Percentiles rank a stretch among this genome's conserved stretches.
Evolutionary conservation across 2,797 vertebrate species (phyloP).

Genomic region (Syndactyla subalaris): DNA sequence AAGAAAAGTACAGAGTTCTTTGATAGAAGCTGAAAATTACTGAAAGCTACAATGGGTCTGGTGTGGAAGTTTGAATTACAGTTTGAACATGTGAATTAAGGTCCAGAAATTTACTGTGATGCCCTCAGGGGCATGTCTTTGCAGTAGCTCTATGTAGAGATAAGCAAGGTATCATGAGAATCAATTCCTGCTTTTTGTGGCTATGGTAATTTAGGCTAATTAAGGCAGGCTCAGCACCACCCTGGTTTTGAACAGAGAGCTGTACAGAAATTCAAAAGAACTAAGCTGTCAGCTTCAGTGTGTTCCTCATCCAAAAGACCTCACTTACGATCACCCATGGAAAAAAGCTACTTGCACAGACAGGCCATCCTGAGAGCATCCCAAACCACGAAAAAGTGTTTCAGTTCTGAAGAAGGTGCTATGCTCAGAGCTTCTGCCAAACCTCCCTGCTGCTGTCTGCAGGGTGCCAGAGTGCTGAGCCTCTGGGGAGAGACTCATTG

Average conservation of each 20-base stretch:
- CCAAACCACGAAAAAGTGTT: neutral
- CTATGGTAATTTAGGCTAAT: constrained; percentile 40
- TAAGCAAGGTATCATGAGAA: constrained; percentile 38
- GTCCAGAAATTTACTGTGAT: constrained; percentile 6
- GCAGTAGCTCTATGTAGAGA: neutral
- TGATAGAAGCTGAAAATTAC: neutral
- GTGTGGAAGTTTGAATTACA: neutral
- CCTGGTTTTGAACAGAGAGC: constrained; percentile 25
- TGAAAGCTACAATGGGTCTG: neutral
- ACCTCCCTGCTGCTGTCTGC: neutral
- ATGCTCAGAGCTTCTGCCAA: constrained; percentile 1
- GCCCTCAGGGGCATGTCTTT: constrained; percentile 15
- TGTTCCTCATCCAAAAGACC: constrained; percentile 15
- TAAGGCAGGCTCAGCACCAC: constrained; percentile 42
- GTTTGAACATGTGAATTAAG: constrained; percentile 12
- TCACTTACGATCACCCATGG: neutral
- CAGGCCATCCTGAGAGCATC: constrained; percentile 19
- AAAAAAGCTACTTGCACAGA: constrained; percentile 31
- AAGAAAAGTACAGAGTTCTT: neutral
- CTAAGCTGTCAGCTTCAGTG: constrained; percentile 27
- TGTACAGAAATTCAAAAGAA: constrained; percentile 27
- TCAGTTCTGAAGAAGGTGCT: neutral
- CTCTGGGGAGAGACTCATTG: neutral
- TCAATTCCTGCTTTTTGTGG: constrained; percentile 9
- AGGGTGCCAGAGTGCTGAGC: neutral